Conservation (phyloP, 1,140 invertebrate species). For the Drosophila nigromelanica region DNA sequence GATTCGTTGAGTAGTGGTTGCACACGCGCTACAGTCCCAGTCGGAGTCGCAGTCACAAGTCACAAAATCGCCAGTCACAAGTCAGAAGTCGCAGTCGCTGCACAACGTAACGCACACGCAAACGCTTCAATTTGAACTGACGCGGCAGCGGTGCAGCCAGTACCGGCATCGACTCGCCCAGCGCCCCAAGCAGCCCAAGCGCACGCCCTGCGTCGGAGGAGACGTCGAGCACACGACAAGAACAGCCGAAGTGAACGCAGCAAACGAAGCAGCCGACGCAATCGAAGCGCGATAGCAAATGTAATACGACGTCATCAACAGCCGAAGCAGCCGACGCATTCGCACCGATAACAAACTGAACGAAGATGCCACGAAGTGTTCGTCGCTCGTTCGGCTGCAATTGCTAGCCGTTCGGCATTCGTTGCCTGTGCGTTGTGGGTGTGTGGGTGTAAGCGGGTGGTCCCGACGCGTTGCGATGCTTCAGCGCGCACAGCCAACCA, state of each 20-base stretch:
- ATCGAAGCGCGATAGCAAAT: slow-evolving; percentile 4
- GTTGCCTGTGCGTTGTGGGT: background rate
- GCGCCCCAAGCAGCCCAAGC: slow-evolving; percentile 39
- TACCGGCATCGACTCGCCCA: slow-evolving; percentile 51
- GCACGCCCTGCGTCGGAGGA: slow-evolving; percentile 38
- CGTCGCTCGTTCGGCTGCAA: background rate
- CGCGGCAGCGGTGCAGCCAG: slow-evolving; percentile 39
- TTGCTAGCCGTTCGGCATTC: slow-evolving; percentile 3
- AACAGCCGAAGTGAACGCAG: slow-evolving; percentile 2
- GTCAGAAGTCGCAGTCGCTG: slow-evolving; percentile 28
- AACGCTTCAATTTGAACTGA: slow-evolving; percentile 77
- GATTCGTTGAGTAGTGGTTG: slow-evolving; percentile 16
- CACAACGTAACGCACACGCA: slow-evolving; percentile 77
- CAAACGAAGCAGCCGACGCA: slow-evolving; percentile 2
- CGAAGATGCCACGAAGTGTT: background rate
- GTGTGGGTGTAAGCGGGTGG: slow-evolving; percentile 7
- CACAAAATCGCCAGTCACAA: slow-evolving; percentile 11
- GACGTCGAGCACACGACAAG: slow-evolving; percentile 15
- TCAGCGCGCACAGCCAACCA: slow-evolving; percentile 57
- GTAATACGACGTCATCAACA: background rate
- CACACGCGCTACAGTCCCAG: slow-evolving; percentile 39
- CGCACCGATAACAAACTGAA: slow-evolving; percentile 6
- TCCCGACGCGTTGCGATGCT: slow-evolving; percentile 16
- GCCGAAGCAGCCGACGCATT: slow-evolving; percentile 18
- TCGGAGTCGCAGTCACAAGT: slow-evolving; percentile 12